phyloP scores from a whole-genome alignment of 2,113 vertebrate species.

The Phoxinus phoxinus region DNA sequence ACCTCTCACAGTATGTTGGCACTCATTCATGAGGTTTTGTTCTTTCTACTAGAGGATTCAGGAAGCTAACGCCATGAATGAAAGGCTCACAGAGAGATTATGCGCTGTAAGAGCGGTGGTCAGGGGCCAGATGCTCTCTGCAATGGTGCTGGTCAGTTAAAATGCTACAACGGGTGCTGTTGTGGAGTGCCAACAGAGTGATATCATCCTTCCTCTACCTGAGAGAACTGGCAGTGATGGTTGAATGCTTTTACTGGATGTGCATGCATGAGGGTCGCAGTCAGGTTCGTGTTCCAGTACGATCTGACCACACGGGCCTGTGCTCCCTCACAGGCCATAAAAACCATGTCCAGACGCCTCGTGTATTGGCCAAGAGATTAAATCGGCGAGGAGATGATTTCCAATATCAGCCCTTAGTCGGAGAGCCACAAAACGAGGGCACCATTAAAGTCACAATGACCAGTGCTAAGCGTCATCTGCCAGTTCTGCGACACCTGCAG shows the following conservation, averaged over 20 bases:
- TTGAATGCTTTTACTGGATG: constrained; percentile 43
- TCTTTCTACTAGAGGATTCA: constrained; percentile 50
- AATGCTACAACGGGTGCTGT: background rate
- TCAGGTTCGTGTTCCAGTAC: constrained; percentile 33
- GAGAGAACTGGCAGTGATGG: constrained; percentile 30
- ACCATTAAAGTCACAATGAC: background rate
- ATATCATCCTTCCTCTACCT: constrained; percentile 33
- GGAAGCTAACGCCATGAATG: constrained; percentile 35
- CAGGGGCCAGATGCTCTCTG: background rate
- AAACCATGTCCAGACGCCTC: constrained; percentile 52
- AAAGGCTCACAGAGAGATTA: background rate
- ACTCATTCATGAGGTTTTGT: constrained; percentile 49
- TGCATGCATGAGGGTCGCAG: constrained; percentile 33
- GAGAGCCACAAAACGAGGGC: background rate
- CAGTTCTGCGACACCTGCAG: constrained; percentile 1
- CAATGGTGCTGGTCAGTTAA: background rate
- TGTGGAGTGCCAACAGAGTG: background rate
- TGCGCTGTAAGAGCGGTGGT: background rate
- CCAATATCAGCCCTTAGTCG: background rate
- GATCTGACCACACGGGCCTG: constrained; percentile 10
- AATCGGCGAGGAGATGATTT: background rate
- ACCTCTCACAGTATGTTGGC: constrained; percentile 57
- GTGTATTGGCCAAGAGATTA: constrained; percentile 40
- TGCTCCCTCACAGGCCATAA: constrained; percentile 37
- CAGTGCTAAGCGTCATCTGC: background rate